Conservation (phyloP, 2,113 vertebrate genomes). For the Anhinga rufa region DNA sequence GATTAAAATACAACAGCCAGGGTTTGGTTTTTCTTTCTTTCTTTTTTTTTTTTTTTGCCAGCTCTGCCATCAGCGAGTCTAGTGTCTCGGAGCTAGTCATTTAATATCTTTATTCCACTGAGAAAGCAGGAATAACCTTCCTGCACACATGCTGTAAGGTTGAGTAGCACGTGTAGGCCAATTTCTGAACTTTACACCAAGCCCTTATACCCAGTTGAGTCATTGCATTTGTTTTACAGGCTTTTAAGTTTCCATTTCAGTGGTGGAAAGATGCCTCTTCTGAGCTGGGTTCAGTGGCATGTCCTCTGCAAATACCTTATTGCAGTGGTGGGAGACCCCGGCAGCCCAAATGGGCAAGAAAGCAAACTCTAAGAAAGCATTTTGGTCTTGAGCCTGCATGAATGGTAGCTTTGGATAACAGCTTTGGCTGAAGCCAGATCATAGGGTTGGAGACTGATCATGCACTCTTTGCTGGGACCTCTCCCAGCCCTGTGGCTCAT, state of each 20-base stretch:
- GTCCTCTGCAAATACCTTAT: not conserved
- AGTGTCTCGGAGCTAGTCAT: fast-evolving
- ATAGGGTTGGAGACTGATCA: not conserved
- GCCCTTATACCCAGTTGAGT: not conserved
- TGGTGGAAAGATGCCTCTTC: not conserved
- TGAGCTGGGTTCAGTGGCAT: not conserved
- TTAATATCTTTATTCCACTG: not conserved
- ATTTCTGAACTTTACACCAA: not conserved
- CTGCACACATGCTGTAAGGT: fast-evolving
- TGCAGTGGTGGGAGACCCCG: not conserved
- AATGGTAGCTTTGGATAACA: not conserved
- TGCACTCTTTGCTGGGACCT: not conserved
- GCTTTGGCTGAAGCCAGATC: not conserved
- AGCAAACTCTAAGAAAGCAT: not conserved
- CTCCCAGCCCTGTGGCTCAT: not conserved
- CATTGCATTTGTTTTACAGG: not conserved
- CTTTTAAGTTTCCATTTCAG: not conserved
- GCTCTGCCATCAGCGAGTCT: not conserved
- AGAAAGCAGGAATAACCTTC: not conserved
- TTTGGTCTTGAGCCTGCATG: fast-evolving
- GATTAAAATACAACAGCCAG: not conserved
- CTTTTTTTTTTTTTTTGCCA: not conserved
- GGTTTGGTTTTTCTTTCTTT: not conserved
- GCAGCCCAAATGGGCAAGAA: not conserved
- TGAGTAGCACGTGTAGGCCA: not conserved